Evolutionary conservation across 2,797 vertebrate species (phyloP), one percentile per base, ranked within the genome.

Genomic region (Amblyopsis hoosieri): DNA sequence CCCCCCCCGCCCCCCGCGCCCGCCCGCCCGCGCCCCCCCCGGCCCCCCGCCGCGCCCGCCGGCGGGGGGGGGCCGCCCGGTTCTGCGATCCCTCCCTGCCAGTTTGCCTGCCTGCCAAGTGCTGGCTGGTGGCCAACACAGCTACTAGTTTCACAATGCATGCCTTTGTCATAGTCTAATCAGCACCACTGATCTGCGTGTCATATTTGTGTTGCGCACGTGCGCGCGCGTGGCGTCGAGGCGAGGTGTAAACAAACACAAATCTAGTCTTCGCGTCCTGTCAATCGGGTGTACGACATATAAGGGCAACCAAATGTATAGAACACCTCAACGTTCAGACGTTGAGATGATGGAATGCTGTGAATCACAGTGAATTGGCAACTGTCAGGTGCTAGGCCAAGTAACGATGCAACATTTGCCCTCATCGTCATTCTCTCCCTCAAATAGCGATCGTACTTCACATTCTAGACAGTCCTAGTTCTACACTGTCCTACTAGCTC

Each of bases 61-160:
- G n/a, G n/a, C n/a, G n/a, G n/a, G n/a, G n/a, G n/a, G n/a, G n/a
- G n/a, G n/a, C n/a, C n/a, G n/a, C n/a, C n/a, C 31, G 49, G 56
- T 8, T 33, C 29, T 68, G 64, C 62, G 58, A 66, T 45, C 57
- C 55, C 42, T 72, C 57, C 60, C 58, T 67, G 62, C 69, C 64
- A 64, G 47, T 74, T 71, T 74, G 59, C 45, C 54, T 61, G 58
- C 61, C 54, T 74, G 68, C 51, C 31, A 29, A 58, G 54, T 0
- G 12, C 70, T 83, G 76, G 80, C 74, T 0, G 5, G 0, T 14
- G 4, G 74, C 67, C 86, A 83, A 56, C 57, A 23, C 57, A 70
- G 68, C 62, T 69, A 69, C 52, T n/a, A 60, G 76, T 80, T 88
- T 83, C 80, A 84, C 84, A 89, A 87, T 74, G 82, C 80, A 83